These are phyloP conservation scores for Semaprochilodus insignis DNA, from an alignment of 2,797 vertebrate genomes.

Conservation along the genomic window DNA sequence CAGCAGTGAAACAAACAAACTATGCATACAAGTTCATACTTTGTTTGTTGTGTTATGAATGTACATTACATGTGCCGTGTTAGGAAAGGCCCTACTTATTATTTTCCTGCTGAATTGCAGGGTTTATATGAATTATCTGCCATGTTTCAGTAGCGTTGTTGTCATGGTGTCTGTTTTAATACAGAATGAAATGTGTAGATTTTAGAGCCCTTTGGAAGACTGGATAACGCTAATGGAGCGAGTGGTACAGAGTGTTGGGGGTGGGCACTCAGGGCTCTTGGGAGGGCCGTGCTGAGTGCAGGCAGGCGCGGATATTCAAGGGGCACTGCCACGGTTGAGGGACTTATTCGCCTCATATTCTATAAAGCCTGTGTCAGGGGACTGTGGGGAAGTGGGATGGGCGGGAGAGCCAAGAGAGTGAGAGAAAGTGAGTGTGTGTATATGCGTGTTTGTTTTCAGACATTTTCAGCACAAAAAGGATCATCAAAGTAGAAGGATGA, in stretches of 20 bases:
- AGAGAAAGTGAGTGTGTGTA: conserved; percentile 50
- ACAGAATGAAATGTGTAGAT: not conserved
- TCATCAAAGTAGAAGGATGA: not conserved
- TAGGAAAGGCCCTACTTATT: not conserved
- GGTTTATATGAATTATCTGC: not conserved
- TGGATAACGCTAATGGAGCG: conserved; percentile 38
- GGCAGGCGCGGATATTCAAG: conserved; percentile 50
- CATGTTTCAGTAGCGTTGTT: not conserved
- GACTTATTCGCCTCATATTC: conserved; percentile 55
- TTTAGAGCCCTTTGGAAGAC: conserved; percentile 14
- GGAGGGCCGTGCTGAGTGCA: conserved; percentile 39
- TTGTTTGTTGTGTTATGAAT: no score
- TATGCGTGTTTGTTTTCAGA: not conserved
- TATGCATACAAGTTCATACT: no score
- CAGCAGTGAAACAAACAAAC: no score
- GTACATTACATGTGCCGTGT: not conserved
- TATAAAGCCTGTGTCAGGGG: conserved; percentile 64
- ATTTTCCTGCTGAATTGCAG: not conserved
- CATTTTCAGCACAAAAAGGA: not conserved
- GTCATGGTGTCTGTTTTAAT: not conserved
- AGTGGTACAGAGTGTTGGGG: conserved; percentile 29
- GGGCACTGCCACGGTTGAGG: conserved; percentile 55
- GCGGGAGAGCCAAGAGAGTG: not conserved
- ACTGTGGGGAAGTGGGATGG: conserved; percentile 50
- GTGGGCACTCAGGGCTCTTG: conserved; percentile 32